Evolutionary conservation across 2,113 vertebrate genomes (phyloP).

Genomic region (Chascanopsetta lugubris): DNA sequence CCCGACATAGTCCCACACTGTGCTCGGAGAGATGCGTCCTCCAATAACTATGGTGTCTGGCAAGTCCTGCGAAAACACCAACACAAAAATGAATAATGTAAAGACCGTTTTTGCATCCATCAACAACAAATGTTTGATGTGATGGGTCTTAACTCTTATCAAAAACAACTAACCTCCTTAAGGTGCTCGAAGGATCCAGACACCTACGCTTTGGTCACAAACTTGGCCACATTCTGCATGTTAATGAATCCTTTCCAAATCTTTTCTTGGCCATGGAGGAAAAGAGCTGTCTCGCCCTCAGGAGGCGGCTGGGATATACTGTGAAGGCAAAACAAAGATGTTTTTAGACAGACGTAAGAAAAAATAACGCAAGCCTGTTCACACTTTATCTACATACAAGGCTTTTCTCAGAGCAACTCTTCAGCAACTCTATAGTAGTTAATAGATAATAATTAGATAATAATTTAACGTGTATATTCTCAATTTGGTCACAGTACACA

Average conservation of each 20-base stretch:
- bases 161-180: constrained; percentile 87
- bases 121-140: background rate
- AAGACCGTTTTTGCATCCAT: background rate
- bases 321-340: constrained; percentile 58
- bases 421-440: no score
- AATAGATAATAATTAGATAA: background rate
- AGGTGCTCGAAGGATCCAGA: constrained; percentile 95
- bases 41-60: constrained; percentile 97
- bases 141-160: background rate
- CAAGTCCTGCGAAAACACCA: constrained; percentile 87
- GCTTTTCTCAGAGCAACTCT: no score
- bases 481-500: background rate
- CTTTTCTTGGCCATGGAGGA: constrained; percentile 92
- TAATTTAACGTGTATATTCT: background rate
- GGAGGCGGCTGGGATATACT: constrained; percentile 85
- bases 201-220: constrained; percentile 98
- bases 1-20: constrained; percentile 98
- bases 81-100: background rate
- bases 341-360: constrained; percentile 16
- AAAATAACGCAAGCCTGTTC: no score
- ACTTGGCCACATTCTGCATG: constrained; percentile 97
- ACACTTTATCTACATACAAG: no score
- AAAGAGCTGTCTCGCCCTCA: constrained; percentile 91
- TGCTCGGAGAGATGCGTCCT: constrained; percentile 93
- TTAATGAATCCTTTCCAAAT: constrained; percentile 99